Percentiles rank a stretch among this genome's conserved stretches.
Conservation (phyloP, 2,113 vertebrate species). For the Hipposideros armiger region DNA sequence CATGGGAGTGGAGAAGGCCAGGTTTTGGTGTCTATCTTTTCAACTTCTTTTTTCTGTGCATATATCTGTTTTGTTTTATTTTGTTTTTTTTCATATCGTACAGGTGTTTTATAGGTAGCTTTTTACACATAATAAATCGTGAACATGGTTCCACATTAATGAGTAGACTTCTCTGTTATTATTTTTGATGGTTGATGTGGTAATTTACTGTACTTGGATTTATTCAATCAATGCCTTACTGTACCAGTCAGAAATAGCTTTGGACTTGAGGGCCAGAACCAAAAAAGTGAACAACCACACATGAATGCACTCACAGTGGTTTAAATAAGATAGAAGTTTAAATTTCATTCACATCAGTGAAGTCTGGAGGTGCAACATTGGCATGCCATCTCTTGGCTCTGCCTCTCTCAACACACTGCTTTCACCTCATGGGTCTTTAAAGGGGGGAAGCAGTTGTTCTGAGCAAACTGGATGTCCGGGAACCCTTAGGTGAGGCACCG, state of each 20-base stretch:
- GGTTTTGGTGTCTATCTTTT: neutral
- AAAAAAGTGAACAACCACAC: neutral
- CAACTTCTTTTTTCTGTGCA: neutral
- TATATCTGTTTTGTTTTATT: neutral
- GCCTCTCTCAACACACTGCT: neutral
- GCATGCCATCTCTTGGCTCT: neutral
- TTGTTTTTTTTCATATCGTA: neutral
- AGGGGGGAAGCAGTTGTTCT: neutral
- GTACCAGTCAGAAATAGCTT: neutral
- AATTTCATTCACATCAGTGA: neutral
- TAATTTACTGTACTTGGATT: neutral
- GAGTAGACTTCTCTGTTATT: neutral
- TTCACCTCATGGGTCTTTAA: neutral
- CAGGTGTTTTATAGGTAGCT: neutral
- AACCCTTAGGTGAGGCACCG: neutral
- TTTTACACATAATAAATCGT: neutral
- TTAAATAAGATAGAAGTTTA: neutral
- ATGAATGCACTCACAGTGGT: neutral
- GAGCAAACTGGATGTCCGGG: neutral
- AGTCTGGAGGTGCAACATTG: neutral
- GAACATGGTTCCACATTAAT: neutral
- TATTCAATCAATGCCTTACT: neutral
- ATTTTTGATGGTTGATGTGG: neutral
- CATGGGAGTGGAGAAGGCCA: neutral
- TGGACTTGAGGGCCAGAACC: conserved; percentile 18